A percentile compares a stretch with the other conserved stretches of the same genome.
Conservation (phyloP, 1,140 invertebrate species). For the Cylas formicarius region DNA sequence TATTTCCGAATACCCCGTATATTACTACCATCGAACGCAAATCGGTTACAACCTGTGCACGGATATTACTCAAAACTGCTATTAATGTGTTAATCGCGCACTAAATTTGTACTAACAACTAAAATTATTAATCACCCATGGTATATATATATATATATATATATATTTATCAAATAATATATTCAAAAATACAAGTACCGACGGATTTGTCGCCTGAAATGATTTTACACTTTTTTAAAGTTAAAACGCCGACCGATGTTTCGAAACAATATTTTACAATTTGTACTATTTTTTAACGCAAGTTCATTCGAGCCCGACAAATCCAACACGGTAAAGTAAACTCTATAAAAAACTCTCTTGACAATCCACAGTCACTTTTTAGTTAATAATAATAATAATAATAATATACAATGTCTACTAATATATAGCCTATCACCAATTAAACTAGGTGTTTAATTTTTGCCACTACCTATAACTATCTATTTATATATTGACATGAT, state of each 20-base stretch:
- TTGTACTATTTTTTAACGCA: not conserved
- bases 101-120: constrained; percentile 3
- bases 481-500: constrained; percentile 30
- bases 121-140: constrained; percentile 6
- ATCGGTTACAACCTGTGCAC: not conserved
- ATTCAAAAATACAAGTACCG: constrained; percentile 2
- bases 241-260: constrained; percentile 8
- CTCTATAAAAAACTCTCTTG: too few species aligned
- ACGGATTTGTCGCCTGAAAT: constrained; percentile 8
- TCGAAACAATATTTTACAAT: constrained; percentile 10
- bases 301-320: constrained; percentile 1
- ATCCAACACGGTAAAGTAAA: constrained; percentile 15
- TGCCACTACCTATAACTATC: constrained; percentile 27
- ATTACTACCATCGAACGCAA: too few species aligned
- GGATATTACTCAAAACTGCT: constrained; percentile 1
- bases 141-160: too few species aligned
- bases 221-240: constrained; percentile 10
- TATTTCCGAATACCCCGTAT: too few species aligned
- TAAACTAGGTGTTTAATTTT: constrained; percentile 23
- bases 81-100: constrained; percentile 8
- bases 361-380: constrained; percentile 30
- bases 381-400: constrained; percentile 26
- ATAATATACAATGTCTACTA: constrained; percentile 31
- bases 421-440: constrained; percentile 31
- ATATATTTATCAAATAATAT: too few species aligned